Evolutionary conservation across 1,140 invertebrate species (phyloP).

Genomic region (Choristoneura fumiferana): DNA sequence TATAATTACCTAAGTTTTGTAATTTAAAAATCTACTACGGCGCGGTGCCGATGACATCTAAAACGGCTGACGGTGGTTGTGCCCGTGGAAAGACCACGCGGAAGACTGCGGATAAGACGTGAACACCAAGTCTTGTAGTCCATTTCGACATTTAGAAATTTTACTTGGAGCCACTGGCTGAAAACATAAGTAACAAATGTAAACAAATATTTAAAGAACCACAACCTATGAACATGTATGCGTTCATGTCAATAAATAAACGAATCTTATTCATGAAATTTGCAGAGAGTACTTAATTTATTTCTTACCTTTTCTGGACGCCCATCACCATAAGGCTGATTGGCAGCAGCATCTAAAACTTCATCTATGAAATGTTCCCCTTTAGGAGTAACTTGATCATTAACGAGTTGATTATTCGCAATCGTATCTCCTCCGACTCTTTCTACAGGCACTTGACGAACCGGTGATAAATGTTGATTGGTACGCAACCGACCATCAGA

Average conservation of each 20-base stretch:
- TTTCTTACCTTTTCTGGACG: slow-evolving; percentile 18
- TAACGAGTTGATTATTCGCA: slow-evolving; percentile 32
- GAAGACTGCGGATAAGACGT: slow-evolving; percentile 53
- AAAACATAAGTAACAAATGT: slow-evolving; percentile 20
- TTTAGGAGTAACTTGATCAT: slow-evolving; percentile 25
- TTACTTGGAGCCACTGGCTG: slow-evolving; percentile 27
- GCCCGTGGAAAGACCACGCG: slow-evolving; percentile 62
- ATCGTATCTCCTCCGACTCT: slow-evolving; percentile 53
- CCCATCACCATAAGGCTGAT: slow-evolving; percentile 23
- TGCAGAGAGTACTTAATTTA: too few relatives aligned
- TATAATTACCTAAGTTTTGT: neutral
- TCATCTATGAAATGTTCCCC: slow-evolving; percentile 29
- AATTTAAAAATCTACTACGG: too few relatives aligned
- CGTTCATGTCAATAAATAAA: too few relatives aligned
- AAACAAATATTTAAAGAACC: too few relatives aligned
- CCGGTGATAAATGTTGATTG: slow-evolving; percentile 21
- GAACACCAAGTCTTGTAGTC: slow-evolving; percentile 61
- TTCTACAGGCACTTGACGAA: slow-evolving; percentile 41
- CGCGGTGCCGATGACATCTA: too few relatives aligned
- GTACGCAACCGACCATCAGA: slow-evolving; percentile 52
- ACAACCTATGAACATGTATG: too few relatives aligned
- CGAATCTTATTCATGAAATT: too few relatives aligned
- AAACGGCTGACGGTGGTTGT: neutral
- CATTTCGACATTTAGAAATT: slow-evolving; percentile 47
- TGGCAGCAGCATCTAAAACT: slow-evolving; percentile 38